Base-by-base conservation (phyloP, 2,888 invertebrate genomes). In the Chrysolina haemoptera region DNA sequence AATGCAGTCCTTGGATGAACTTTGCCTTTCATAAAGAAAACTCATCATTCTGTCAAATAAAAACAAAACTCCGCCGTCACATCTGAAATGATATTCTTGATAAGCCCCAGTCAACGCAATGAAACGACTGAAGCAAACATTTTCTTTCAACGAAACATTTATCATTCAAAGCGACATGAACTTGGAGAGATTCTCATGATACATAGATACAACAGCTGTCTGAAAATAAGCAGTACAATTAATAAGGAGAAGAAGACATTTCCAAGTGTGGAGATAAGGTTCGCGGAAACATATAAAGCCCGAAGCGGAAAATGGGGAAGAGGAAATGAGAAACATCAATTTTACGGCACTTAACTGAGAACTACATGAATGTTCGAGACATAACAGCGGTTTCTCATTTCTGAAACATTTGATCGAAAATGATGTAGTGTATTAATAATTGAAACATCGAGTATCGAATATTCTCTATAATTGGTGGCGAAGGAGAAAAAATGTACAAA, bases 261-360 rank as follows among this genome's bases (percentile, higher is more conserved):
- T 22, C 53, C 11, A 20, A 3, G 14, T 46, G 22, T 48, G 48
- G 22, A 43, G 43, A 65, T 65, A 43, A 65, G n/a, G 20, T 20
- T n/a, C 46, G n/a, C 46, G 46, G 48, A 48, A 46, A 48, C 20
- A 18, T 63, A 48, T 65, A 18, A 22, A 46, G 64, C 27, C n/a
- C 48, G 64, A n/a, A 46, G 46, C 20, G 64, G 43, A 65, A 64
- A 64, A 41, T 43, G 41, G 12, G 20, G 40, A 11, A 9, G 48
- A 40, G 27, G 64, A 65, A 48, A 65, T 65, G 46, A 64, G 46
- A 18, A 64, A 46, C 53, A 53, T 53, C 53, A 65, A 46, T 46
- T 46, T 22, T 9, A 64, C 22, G 46, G 27, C 27, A 14, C 22
- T 1, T 46, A 43, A 27, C 46, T 10, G 14, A 65, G 48, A 11